Conservation (phyloP, 2,888 invertebrate genomes). For the Dryomyza anilis region DNA sequence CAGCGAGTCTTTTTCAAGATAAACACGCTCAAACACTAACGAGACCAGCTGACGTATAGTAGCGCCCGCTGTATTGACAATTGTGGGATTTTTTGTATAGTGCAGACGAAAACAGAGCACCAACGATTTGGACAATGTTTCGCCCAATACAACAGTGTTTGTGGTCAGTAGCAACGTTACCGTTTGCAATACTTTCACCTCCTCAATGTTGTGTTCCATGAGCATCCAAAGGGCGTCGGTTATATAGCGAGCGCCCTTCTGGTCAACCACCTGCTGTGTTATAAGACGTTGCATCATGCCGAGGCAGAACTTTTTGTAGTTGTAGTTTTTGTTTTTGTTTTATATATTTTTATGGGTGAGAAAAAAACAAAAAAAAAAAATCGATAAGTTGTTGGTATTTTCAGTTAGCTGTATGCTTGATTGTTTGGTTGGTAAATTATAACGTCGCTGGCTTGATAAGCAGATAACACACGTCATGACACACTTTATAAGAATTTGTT, state of each 20-base stretch:
- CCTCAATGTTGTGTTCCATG: slow-evolving; percentile 93
- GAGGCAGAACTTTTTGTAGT: slow-evolving; percentile 92
- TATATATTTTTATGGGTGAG: not conserved
- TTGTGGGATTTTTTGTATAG: slow-evolving; percentile 91
- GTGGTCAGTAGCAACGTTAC: slow-evolving; percentile 93
- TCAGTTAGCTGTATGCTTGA: too few relatives aligned
- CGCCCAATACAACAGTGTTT: slow-evolving; percentile 93
- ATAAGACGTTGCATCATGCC: slow-evolving; percentile 94
- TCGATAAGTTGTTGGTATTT: not conserved
- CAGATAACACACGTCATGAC: too few relatives aligned
- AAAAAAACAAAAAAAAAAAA: not conserved
- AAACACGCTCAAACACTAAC: slow-evolving; percentile 85
- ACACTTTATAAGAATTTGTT: not conserved
- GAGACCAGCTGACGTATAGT: slow-evolving; percentile 95
- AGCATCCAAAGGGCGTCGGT: slow-evolving; percentile 92
- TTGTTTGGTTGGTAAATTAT: too few relatives aligned
- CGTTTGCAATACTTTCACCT: slow-evolving; percentile 95
- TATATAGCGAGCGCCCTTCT: slow-evolving; percentile 90
- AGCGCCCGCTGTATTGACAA: slow-evolving; percentile 96
- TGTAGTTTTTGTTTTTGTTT: too few relatives aligned
- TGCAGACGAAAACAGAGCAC: slow-evolving; percentile 97
- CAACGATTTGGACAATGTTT: slow-evolving; percentile 87
- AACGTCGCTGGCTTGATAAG: too few relatives aligned
- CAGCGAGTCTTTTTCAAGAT: slow-evolving; percentile 51
- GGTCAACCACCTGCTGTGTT: slow-evolving; percentile 85